phyloP scores from a whole-genome alignment of 2,113 vertebrate genomes.

The Hiodon alosoides region DNA sequence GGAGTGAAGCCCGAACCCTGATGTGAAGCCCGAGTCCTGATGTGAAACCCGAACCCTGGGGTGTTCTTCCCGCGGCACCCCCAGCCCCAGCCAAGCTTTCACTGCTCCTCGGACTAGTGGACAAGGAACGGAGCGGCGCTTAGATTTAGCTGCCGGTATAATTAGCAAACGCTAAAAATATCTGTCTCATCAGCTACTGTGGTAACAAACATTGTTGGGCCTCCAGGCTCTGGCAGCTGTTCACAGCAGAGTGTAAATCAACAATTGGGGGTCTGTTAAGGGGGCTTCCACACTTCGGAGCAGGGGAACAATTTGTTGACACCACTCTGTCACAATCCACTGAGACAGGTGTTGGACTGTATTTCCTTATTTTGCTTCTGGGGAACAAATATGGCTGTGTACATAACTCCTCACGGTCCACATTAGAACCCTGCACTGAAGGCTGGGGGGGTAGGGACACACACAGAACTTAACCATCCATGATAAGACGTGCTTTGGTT shows the following conservation, averaged over 20 bases:
- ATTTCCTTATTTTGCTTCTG: no score
- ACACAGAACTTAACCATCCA: not conserved
- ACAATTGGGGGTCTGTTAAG: slow-evolving; percentile 26
- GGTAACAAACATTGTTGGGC: not conserved
- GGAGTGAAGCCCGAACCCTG: no score
- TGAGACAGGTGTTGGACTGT: not conserved
- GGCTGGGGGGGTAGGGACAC: not conserved
- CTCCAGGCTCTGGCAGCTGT: slow-evolving; percentile 16
- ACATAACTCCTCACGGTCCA: no score
- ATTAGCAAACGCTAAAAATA: slow-evolving; percentile 8
- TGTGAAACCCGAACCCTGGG: no score
- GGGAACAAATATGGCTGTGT: no score
- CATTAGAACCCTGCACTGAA: no score
- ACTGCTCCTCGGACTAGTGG: not conserved
- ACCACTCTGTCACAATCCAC: not conserved
- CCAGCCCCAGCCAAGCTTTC: not conserved
- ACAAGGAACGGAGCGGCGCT: not conserved
- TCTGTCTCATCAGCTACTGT: not conserved
- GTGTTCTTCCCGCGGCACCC: not conserved
- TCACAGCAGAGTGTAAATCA: slow-evolving; percentile 19
- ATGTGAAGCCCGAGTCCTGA: no score
- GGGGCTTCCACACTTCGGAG: slow-evolving; percentile 20
- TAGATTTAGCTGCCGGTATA: not conserved
- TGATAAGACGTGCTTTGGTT: not conserved
- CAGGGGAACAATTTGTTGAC: slow-evolving; percentile 1